These are phyloP conservation scores for Trachelus stipa DNA, from an alignment of 2,888 invertebrate genomes.

Conservation along the genomic window DNA sequence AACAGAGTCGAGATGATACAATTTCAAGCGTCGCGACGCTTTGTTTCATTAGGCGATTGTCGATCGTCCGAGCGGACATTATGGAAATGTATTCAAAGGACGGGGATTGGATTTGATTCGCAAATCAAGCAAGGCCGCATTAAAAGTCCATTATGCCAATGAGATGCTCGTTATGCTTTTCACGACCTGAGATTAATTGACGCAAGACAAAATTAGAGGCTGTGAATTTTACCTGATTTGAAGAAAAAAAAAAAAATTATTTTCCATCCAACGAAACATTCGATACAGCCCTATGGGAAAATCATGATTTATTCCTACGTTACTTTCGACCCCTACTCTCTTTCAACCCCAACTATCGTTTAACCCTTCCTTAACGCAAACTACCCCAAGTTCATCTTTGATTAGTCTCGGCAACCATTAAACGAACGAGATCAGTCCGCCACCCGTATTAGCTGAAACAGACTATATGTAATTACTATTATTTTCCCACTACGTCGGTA, in stretches of 20 bases:
- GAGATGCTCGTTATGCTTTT: constrained; percentile 6
- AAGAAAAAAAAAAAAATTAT: background rate
- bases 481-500: background rate
- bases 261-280: background rate
- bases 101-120: constrained; percentile 28
- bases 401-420: background rate
- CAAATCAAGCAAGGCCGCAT: constrained; percentile 42
- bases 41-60: constrained; percentile 26
- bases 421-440: background rate
- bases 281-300: background rate
- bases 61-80: constrained; percentile 21
- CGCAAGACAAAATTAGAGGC: background rate
- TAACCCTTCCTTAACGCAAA: background rate
- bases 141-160: constrained; percentile 44
- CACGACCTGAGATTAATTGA: background rate
- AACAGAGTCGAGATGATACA: background rate
- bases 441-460: background rate
- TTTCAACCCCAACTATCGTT: background rate
- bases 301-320: background rate
- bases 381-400: background rate
- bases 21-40: constrained; percentile 13
- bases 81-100: constrained; percentile 33
- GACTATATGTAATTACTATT: background rate
- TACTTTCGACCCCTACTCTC: background rate
- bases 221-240: background rate